Base-by-base conservation (phyloP, 2,888 invertebrate species). In the Mythimna albipuncta region DNA sequence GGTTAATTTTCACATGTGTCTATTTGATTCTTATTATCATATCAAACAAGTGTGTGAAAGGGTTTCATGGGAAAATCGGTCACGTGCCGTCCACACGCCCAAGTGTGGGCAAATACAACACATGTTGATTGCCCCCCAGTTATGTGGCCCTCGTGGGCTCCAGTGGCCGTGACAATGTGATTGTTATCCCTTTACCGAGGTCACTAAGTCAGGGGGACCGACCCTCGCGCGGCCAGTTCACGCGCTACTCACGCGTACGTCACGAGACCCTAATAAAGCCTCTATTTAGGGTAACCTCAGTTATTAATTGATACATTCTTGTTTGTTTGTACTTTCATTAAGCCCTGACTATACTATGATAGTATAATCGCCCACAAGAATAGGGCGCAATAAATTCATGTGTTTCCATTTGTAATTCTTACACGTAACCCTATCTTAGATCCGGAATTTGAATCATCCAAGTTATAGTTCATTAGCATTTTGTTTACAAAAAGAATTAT, bases 71-170 rank as follows among this genome's bases (percentile, higher is more conserved):
- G 92, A 92, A 91, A 88, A 73, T 81, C 81, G 86, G 90, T 92
- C 95, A 94, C 95, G 95, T 93, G 95, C 91, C 92, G 91, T 90
- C 91, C 95, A 93, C 94, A 93, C 92, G 93, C 91, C 92, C 85
- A 77, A 82, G 79, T 87, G 91, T 92, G 89, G 89, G 91, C 89
- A 93, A 93, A 93, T 89, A 93, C 90, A 93, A 91, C 91, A 85
- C 82, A 83, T 88, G 87, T 88, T 92, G 89, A 93, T 93, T 93
- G 86, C 91, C 90, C 90, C 83, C 83, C 72, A 47, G 47, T 47
- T 47, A 16, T 47, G 6, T 47, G 75, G 81, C 81, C 84, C 84
- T 88, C 87, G 87, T 88, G 85, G 80, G 84, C 84, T 82, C 47
- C 88, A 87, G 87, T 88, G 86, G 82, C 83, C 84, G 86, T 87